Evolutionary conservation across 2,888 invertebrate species (phyloP).

Genomic region (Lordiphosa andalusiaca): DNA sequence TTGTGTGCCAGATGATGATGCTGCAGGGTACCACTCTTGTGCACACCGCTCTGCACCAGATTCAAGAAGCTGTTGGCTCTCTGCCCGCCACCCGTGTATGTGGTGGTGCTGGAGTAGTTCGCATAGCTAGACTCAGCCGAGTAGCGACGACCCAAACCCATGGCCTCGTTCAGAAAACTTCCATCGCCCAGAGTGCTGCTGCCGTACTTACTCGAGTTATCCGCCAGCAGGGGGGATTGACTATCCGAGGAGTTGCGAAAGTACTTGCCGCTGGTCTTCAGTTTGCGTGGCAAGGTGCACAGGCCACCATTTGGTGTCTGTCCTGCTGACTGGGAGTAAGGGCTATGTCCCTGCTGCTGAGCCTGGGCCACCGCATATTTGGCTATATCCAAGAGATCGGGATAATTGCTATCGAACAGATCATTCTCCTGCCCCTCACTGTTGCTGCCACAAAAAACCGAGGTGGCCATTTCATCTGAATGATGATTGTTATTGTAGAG

Average conservation of each 20-base stretch:
- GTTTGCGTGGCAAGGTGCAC: conserved; percentile 84
- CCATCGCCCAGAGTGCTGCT: conserved; percentile 86
- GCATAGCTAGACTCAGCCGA: conserved; percentile 81
- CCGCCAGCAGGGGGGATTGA: conserved; percentile 86
- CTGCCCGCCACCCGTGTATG: conserved; percentile 76
- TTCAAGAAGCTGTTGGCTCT: conserved; percentile 87
- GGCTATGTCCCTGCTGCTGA: conserved; percentile 1
- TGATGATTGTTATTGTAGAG: conserved; percentile 50
- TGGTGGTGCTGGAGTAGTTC: conserved; percentile 73
- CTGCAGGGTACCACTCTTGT: conserved; percentile 49
- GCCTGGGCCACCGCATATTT: conserved; percentile 78
- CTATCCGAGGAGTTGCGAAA: conserved; percentile 83
- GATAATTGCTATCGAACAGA: conserved; percentile 79
- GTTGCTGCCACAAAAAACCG: conserved; percentile 77
- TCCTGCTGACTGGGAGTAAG: conserved; percentile 12
- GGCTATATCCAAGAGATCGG: conserved; percentile 79
- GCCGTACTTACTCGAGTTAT: conserved; percentile 84
- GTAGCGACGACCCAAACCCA: conserved; percentile 80
- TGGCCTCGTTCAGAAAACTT: conserved; percentile 82
- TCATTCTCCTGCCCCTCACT: conserved; percentile 80
- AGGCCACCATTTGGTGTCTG: conserved; percentile 79
- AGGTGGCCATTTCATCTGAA: conserved; percentile 75
- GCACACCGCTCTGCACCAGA: conserved; percentile 81
- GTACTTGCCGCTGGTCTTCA: conserved; percentile 77
- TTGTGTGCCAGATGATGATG: conserved; percentile 76